A percentile compares a stretch with the other conserved stretches of the same genome.
phyloP scores from a whole-genome alignment of 2,797 vertebrate genomes.

The Myotis vivesi region DNA sequence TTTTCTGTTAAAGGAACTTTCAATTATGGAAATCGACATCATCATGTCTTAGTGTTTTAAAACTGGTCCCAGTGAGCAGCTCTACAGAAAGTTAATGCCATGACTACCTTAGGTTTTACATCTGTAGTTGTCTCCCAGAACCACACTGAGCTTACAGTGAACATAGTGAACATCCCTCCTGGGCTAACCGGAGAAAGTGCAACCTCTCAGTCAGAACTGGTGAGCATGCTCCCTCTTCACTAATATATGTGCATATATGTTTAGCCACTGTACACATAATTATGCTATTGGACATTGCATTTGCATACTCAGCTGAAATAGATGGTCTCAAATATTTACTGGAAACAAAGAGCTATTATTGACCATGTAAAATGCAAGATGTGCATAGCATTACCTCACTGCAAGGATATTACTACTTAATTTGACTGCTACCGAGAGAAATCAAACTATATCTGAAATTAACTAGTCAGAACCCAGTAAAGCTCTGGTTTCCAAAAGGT shows the following conservation, averaged over 20 bases:
- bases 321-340: not conserved
- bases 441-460: not conserved
- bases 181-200: not conserved
- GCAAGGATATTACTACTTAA: not conserved
- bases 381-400: not conserved
- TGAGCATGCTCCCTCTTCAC: not conserved
- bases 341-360: constrained; percentile 32
- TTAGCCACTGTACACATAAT: not conserved
- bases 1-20: not conserved
- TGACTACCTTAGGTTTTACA: not conserved
- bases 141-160: not conserved
- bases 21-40: not conserved
- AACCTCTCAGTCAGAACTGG: not conserved
- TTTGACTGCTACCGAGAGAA: not conserved
- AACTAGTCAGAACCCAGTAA: not conserved
- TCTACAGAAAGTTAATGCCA: not conserved
- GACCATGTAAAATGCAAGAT: not conserved
- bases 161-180: not conserved
- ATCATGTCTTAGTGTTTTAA: not conserved
- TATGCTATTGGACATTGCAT: not conserved
- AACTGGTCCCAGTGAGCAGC: not conserved
- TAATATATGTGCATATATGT: not conserved
- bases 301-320: not conserved
- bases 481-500: not conserved
- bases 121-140: not conserved